Conservation (phyloP, 2,888 invertebrate genomes). For the Parochlus steinenii region DNA sequence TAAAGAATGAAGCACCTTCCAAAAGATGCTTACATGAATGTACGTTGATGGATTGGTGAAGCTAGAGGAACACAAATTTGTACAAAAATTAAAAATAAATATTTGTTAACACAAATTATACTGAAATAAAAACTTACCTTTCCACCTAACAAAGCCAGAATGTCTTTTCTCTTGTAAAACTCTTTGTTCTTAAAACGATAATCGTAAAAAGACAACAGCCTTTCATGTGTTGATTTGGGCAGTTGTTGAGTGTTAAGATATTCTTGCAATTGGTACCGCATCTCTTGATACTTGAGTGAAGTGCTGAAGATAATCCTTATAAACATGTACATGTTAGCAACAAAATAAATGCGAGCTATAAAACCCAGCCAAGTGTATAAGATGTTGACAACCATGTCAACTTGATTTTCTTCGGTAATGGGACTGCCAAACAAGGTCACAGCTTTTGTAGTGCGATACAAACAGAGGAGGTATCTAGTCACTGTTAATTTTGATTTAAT, state of each 20-base stretch:
- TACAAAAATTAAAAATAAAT: no score
- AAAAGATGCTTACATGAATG: neutral
- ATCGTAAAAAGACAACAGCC: conserved; percentile 5
- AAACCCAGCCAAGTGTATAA: conserved; percentile 3
- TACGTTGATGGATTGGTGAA: neutral
- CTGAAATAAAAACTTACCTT: no score
- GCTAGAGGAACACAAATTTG: no score
- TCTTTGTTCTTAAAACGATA: neutral
- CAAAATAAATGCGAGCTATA: conserved; percentile 1
- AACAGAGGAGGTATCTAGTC: conserved; percentile 4
- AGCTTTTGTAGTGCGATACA: conserved; percentile 4
- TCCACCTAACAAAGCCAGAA: neutral
- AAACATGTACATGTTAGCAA: conserved; percentile 7
- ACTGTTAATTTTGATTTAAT: no score
- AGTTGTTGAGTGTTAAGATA: conserved; percentile 3
- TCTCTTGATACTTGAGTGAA: conserved; percentile 2
- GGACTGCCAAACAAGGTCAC: conserved; percentile 2
- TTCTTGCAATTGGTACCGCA: conserved; percentile 2
- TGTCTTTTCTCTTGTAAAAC: neutral
- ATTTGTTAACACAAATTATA: no score
- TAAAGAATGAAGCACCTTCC: neutral
- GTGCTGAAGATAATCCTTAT: neutral
- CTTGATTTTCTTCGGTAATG: conserved; percentile 4
- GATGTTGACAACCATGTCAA: conserved; percentile 3
- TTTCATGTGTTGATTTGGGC: neutral